Evolutionary conservation across 2,113 vertebrate genomes (phyloP), one percentile per base, ranked within the genome.

Genomic region (Quiscalus mexicanus): DNA sequence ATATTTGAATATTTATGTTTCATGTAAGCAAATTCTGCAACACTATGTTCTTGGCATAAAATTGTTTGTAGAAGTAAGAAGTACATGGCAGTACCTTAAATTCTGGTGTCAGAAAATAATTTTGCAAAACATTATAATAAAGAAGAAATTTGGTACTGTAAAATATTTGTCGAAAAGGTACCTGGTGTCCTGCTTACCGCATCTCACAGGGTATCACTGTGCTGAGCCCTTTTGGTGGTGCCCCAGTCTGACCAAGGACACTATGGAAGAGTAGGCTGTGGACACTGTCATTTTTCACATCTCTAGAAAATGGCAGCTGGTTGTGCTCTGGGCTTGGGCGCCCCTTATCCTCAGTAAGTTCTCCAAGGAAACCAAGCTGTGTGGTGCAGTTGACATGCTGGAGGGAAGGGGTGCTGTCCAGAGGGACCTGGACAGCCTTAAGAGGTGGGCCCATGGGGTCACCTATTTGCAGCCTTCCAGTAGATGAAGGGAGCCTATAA

Each of bases 181-280:
- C 11, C 27, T 50, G 5, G 4, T 47, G 35, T 74, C 11, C 33
- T 55, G 4, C 27, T 52, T 5, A 28, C 5, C 69, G 45, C 41
- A 22, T 1, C 17, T 60, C 5, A 0, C 5, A 37, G 28, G 2
- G 6, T 22, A 6, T 28, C n/a, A 50, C 35, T 80, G 17, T 27
- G 9, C 25, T 41, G 64, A 37, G 5, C 16, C 22, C 9, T 25
- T 45, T 19, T 9, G 1, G 37, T 2, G 10, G 25, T 18, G 15
- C 25, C 59, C 23, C 15, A 42, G 35, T 20, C 35, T 5, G 2
- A 67, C 8, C 1, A 7, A 63, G 10, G 39, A 6, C 2, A 1
- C 11, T 2, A 0, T 3, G 10, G 15, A 60, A 42, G 2, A 10
- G 12, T 3, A 45, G 44, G 7, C 30, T 47, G 45, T 45, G n/a